Base-by-base conservation (phyloP, 2,797 vertebrate species). In the Carapus acus region DNA sequence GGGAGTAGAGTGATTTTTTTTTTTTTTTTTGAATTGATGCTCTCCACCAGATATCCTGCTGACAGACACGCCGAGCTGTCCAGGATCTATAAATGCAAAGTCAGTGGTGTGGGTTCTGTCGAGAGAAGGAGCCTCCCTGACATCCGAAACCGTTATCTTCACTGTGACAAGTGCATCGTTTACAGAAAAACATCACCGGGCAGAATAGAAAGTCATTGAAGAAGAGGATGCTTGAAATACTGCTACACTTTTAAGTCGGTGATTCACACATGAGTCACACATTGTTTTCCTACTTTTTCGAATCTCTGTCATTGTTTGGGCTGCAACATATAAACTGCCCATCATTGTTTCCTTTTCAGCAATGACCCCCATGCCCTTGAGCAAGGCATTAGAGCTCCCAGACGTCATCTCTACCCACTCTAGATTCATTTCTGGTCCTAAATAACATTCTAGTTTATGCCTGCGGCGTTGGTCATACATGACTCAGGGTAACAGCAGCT, bases 401-500 rank as follows among this genome's bases (percentile, higher is more conserved):
- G 34, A 4, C n/a, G 34, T n/a, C 4, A 15, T 36, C 1, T 15
- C 5, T 9, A 36, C 13, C 34, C 34, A 36, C 34, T n/a, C 9
- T 20, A 41, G 7, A 5, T 48, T 31, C 49, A 23, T 11, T 54
- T 21, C 20, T 65, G 45, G 12, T 17, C 8, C 8, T 23, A 8
- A 1, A 22, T 17, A n/a, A n/a, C 9, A 27, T 27, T 27, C 4
- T 27, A 5, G 34, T 67, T 58, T 49, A 34, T 61, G 67, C 41
- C 44, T 55, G 44, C 24, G 39, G 40, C 22, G 3, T 34, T 17
- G 46, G 65, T 50, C 18, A 36, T 27, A 39, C 20, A 43, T 71
- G 73, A 78, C 65, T 79, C 59, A 73, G 74, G 63, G 43, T 72
- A 66, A 70, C 31, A 47, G 65, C 67, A 60, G 55, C 49, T 61